phyloP scores from a whole-genome alignment of 2,113 vertebrate genomes.

The Cheilinus undulatus region DNA sequence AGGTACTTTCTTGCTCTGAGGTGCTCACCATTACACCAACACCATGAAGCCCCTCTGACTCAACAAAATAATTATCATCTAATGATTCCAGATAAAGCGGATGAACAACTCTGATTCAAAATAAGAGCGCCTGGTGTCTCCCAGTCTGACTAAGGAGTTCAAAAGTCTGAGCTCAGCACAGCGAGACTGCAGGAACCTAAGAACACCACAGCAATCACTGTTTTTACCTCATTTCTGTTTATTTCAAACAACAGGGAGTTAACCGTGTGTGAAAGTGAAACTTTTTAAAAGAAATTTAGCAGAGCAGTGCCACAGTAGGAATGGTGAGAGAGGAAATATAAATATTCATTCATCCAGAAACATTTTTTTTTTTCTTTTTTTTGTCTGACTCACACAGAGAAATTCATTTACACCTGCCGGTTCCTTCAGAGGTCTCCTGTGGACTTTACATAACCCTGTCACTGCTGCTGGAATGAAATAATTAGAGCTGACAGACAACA shows the following conservation, averaged over 20 bases:
- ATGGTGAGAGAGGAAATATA: background rate
- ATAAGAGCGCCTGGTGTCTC: no score
- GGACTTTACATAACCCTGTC: background rate
- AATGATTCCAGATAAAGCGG: background rate
- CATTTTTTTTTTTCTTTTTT: background rate
- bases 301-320: background rate
- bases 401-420: constrained; percentile 12
- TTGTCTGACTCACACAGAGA: background rate
- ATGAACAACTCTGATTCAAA: background rate
- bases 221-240: background rate
- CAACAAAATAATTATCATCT: no score
- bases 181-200: no score
- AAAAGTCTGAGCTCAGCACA: no score
- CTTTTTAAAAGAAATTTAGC: background rate
- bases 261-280: background rate
- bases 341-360: background rate
- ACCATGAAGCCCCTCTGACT: background rate
- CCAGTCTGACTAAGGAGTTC: no score
- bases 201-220: constrained; percentile 1
- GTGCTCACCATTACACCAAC: no score
- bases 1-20: no score
- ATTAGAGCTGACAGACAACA: background rate
- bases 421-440: background rate
- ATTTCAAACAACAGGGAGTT: background rate
- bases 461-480: background rate